phyloP scores from a whole-genome alignment of 2,888 invertebrate species.

The Ethmia dodecea region DNA sequence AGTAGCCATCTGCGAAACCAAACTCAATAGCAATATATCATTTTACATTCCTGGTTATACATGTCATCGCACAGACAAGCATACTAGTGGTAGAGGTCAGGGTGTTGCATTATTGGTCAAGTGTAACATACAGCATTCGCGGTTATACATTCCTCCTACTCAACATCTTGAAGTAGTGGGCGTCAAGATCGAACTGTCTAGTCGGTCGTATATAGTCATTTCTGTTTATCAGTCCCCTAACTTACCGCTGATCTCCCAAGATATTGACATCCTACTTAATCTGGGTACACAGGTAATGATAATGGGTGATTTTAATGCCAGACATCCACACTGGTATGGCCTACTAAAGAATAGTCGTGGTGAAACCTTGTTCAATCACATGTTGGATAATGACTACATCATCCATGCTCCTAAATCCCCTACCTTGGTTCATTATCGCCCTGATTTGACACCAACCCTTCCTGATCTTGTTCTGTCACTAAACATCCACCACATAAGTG shows the following conservation, averaged over 20 bases:
- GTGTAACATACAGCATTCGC: neutral
- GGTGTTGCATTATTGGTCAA: conserved; percentile 3
- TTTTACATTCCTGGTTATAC: neutral
- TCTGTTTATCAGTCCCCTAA: conserved; percentile 11
- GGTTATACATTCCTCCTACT: neutral
- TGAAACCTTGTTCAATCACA: neutral
- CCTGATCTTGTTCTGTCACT: conserved; percentile 4
- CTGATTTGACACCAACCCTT: neutral
- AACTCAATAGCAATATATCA: neutral
- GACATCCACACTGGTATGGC: conserved; percentile 4
- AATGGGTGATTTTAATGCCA: conserved; percentile 10
- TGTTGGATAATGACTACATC: neutral
- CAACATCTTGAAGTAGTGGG: conserved; percentile 1
- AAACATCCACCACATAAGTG: neutral
- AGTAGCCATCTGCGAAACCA: conserved; percentile 7
- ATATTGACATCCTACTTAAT: conserved; percentile 3
- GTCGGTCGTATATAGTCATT: neutral
- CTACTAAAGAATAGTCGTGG: conserved; percentile 1
- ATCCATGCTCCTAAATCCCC: conserved; percentile 1
- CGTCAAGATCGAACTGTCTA: neutral
- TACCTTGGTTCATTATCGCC: conserved; percentile 3
- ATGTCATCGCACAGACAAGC: neutral
- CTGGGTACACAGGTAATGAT: conserved; percentile 2
- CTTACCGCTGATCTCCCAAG: neutral
- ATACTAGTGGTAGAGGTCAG: conserved; percentile 2